Evolutionary conservation across 2,797 vertebrate genomes (phyloP).

Genomic region (Peromyscus melanophrys): DNA sequence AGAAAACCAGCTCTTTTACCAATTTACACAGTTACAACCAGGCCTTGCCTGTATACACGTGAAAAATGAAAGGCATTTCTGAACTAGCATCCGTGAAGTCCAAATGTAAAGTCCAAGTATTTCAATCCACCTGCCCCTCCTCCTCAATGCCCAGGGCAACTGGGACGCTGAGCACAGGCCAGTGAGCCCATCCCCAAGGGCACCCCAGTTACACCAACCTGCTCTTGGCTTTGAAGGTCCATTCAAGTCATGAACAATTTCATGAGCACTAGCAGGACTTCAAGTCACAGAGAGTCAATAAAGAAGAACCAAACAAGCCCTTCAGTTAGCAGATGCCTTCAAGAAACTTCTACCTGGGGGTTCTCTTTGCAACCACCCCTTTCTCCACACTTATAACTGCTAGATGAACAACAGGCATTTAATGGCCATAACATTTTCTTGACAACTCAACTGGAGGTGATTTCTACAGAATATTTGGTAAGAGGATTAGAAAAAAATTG

Average conservation of each 20-base stretch:
- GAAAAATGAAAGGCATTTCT: slow-evolving; percentile 44
- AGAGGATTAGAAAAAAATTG: not conserved
- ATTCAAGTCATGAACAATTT: not conserved
- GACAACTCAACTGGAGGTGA: not conserved
- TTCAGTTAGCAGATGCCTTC: slow-evolving; percentile 23
- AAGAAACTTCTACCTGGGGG: slow-evolving; percentile 6
- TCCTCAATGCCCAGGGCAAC: not conserved
- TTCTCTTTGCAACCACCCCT: not conserved
- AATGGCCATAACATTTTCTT: not conserved
- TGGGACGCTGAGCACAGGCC: not conserved
- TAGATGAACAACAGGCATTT: not conserved
- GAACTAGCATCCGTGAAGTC: not conserved
- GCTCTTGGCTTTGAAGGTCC: not conserved
- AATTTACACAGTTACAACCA: slow-evolving; percentile 18
- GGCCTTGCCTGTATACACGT: not conserved
- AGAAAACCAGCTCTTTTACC: slow-evolving; percentile 31
- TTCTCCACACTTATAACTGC: not conserved
- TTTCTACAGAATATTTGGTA: not conserved
- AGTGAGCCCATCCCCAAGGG: no score
- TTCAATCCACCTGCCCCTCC: not conserved
- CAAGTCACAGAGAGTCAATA: slow-evolving; percentile 17
- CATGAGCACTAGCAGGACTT: not conserved
- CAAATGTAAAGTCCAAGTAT: slow-evolving; percentile 4
- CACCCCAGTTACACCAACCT: not conserved
- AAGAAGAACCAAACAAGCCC: not conserved